Evolutionary conservation across 2,113 vertebrate genomes (phyloP).

Genomic region (Vombatus ursinus): DNA sequence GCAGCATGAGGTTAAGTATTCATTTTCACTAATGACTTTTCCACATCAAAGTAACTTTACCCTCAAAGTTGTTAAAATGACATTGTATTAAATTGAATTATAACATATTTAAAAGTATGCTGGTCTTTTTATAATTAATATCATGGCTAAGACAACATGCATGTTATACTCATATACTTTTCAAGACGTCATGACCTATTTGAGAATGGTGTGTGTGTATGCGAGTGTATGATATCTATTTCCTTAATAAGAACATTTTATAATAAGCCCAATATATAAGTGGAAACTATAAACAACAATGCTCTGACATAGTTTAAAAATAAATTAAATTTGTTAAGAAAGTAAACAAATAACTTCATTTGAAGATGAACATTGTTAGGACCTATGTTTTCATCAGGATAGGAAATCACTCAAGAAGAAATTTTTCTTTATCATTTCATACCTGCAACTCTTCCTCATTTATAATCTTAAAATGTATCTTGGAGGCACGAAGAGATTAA

Average conservation of each 20-base stretch:
- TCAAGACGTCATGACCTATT: conserved; percentile 7
- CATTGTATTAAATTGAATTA: background rate
- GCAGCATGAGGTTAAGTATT: background rate
- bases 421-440: no score
- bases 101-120: conserved; percentile 24
- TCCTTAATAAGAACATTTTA: no score
- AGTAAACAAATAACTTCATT: background rate
- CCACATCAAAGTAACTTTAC: background rate
- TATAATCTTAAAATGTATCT: no score
- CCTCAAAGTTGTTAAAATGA: conserved; percentile 36
- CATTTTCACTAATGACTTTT: conserved; percentile 38
- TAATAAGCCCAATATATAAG: no score
- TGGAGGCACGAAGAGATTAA: no score
- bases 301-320: background rate
- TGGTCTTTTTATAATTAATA: conserved; percentile 37
- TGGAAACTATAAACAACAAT: background rate
- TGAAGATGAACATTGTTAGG: no score
- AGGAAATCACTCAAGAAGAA: no score
- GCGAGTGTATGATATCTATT: background rate
- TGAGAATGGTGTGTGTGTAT: background rate
- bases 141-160: conserved; percentile 25
- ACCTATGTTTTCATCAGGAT: no score
- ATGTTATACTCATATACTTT: conserved; percentile 15
- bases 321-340: conserved; percentile 13
- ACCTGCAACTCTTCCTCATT: no score